Evolutionary conservation across 2,113 vertebrate species (phyloP).

Genomic region (Leiothrix lutea): DNA sequence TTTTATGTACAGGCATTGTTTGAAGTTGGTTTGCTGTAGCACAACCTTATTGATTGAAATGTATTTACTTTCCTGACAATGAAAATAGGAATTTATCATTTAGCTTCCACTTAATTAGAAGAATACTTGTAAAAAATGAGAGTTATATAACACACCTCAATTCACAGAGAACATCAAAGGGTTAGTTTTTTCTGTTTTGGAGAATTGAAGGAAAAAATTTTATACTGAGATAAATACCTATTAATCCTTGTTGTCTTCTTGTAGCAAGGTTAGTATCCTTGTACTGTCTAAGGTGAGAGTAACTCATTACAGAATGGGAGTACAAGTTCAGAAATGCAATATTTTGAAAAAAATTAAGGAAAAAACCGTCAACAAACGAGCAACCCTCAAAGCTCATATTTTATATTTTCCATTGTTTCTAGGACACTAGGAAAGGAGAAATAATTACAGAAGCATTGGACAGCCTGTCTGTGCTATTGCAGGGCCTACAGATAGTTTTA

Average conservation of each 20-base stretch:
- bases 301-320: neutral
- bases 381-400: neutral
- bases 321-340: neutral
- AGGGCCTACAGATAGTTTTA: neutral
- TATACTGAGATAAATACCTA: neutral
- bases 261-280: neutral
- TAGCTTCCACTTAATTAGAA: neutral
- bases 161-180: neutral
- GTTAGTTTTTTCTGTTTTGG: neutral
- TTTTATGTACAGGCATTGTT: neutral
- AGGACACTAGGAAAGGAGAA: neutral
- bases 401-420: neutral
- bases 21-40: slow-evolving; percentile 1
- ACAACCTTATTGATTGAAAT: slow-evolving; percentile 1
- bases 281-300: neutral
- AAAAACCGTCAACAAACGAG: neutral
- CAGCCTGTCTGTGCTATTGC: neutral
- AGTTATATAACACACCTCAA: neutral
- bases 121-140: neutral
- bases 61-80: slow-evolving; percentile 6
- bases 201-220: neutral
- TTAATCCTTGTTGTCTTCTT: neutral
- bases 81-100: neutral
- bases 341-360: neutral
- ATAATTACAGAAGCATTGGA: neutral